Conservation (phyloP, 2,113 vertebrate genomes). For the Gadus macrocephalus region DNA sequence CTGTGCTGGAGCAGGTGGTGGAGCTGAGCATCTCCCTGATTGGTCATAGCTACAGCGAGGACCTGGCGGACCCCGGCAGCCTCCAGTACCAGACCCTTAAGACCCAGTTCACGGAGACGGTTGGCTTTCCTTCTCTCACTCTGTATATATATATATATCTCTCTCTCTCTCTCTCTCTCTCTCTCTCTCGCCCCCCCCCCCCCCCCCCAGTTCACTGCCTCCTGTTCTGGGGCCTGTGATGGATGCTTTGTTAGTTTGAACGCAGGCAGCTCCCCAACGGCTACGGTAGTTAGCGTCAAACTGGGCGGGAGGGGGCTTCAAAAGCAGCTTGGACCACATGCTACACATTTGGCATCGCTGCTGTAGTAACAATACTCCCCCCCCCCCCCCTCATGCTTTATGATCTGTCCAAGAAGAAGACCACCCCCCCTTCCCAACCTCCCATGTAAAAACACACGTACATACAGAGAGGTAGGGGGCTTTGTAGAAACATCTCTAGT, state of each 20-base stretch:
- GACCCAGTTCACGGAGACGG: constrained; percentile 80
- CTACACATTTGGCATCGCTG: constrained; percentile 5
- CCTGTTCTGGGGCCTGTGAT: constrained; percentile 28
- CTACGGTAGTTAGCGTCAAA: constrained; percentile 20
- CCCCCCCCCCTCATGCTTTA: constrained; percentile 12
- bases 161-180: background rate
- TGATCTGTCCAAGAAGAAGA: constrained; percentile 20
- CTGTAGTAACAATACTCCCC: constrained; percentile 15
- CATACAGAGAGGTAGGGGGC: background rate
- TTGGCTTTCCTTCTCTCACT: constrained; percentile 34
- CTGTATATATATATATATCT: background rate
- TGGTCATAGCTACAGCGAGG: constrained; percentile 73
- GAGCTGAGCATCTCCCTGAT: constrained; percentile 81
- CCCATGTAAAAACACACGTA: background rate
- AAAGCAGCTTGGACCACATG: constrained; percentile 12
- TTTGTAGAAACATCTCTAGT: background rate
- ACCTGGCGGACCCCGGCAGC: constrained; percentile 73
- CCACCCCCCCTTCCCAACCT: background rate
- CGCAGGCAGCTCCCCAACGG: constrained; percentile 4
- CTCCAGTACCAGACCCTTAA: constrained; percentile 67
- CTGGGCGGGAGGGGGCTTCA: constrained; percentile 6
- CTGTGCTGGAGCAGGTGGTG: constrained; percentile 76
- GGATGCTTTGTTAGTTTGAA: constrained; percentile 39
- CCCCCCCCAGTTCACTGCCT: background rate
- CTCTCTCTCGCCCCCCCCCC: background rate